Evolutionary conservation across 1,140 invertebrate genomes (phyloP), one percentile per base, ranked within the genome.

Genomic region (Himalopsyche phryganea): DNA sequence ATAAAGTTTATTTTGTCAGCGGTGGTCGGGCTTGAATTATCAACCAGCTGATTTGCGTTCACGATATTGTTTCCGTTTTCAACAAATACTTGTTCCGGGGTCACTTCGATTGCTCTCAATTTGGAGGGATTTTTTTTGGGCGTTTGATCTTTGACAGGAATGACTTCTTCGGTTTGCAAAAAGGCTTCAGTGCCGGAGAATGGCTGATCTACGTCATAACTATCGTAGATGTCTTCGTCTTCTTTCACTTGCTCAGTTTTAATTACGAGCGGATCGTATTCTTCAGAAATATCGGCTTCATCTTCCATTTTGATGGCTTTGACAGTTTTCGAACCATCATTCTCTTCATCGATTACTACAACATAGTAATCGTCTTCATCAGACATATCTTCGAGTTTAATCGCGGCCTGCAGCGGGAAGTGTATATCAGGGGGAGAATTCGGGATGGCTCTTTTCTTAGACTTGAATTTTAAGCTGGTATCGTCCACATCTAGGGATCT

Each of bases 291-390:
- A 46, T 38, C 19, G 6, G n/a, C n/a, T n/a, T 32, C 10, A 35
- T 23, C 28, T 45, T 55, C 51, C 35, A 50, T 41, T 20, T 56
- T 57, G 1, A 57, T 49, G 15, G 49, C 20, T 36, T 50, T 38
- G 35, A 55, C 18, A n/a, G 40, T 44, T 41, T 54, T 53, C n/a
- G 47, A 19, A 40, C 50, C 33, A 23, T 62, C 49, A 1, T 50
- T 33, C 23, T 54, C 50, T 32, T 50, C 44, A 15, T 63, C 42
- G 42, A 59, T 63, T 15, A 63, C 52, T 5, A 63, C 61, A 1
- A 63, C 56, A 14, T 63, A 63, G 5, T 59, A 50, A 28, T 54
- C 52, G 18, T 63, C 61, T n/a, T 59, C 56, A 11, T 58, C 61
- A 3, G 42, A 45, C n/a, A 45, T 11, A 33, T 20, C 50, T 45